Percentiles rank a stretch among this genome's conserved stretches.
Conservation (phyloP, 1,140 invertebrate genomes). For the Epicauta chinensis region DNA sequence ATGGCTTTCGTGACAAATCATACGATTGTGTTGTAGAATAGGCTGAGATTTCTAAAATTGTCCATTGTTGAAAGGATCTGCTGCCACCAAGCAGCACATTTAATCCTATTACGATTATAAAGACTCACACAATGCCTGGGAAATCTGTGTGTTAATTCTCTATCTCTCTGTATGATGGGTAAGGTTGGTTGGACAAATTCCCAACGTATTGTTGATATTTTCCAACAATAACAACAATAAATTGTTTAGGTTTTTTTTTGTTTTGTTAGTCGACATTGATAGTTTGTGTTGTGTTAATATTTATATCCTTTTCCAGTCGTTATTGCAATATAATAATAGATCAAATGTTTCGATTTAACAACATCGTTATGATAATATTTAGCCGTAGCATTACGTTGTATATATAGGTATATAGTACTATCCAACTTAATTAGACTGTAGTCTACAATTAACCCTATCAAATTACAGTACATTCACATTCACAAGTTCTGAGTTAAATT, state of each 20-base stretch:
- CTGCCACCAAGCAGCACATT: conserved; percentile 9
- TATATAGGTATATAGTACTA: conserved; percentile 1
- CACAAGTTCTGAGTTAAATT: conserved; percentile 9
- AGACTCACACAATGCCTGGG: conserved; percentile 5
- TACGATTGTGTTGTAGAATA: too few species aligned
- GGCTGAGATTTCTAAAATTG: conserved; percentile 14
- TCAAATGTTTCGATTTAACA: too few species aligned
- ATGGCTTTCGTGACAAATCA: too few species aligned
- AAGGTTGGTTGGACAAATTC: conserved; percentile 1
- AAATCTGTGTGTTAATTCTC: conserved; percentile 9
- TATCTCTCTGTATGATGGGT: conserved; percentile 5
- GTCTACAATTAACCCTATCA: conserved; percentile 10
- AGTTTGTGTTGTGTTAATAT: too few species aligned
- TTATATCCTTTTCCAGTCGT: too few species aligned
- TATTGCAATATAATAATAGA: too few species aligned
- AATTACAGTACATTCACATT: conserved; percentile 6
- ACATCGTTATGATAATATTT: too few species aligned
- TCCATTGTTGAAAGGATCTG: conserved; percentile 20
- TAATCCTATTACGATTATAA: conserved; percentile 20
- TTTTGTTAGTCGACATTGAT: background rate
- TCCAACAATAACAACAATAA: background rate
- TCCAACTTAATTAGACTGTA: conserved; percentile 11
- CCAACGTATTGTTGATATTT: background rate
- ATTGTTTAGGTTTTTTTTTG: background rate
- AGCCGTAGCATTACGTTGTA: too few species aligned